Conservation (phyloP, 2,113 vertebrate species). For the Electrona antarctica region DNA sequence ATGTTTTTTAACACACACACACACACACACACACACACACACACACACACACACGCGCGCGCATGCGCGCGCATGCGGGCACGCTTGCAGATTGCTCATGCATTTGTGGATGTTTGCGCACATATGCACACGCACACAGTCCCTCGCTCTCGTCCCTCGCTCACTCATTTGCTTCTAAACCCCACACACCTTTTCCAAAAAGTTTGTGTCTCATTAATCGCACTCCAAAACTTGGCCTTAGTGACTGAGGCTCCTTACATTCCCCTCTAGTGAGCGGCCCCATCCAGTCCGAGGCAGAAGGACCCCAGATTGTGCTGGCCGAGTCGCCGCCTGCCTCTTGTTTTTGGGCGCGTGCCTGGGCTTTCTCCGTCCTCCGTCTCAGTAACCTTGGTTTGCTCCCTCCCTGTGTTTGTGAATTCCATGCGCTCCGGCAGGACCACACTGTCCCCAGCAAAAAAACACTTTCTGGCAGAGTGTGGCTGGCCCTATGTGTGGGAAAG, state of each 20-base stretch:
- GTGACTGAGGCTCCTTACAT: constrained; percentile 47
- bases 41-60: constrained; percentile 15
- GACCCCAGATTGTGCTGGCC: constrained; percentile 74
- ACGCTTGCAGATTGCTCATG: too few relatives aligned
- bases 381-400: constrained; percentile 73
- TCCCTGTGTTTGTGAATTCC: constrained; percentile 69
- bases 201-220: constrained; percentile 55
- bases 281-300: constrained; percentile 61
- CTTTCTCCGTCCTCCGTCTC: constrained; percentile 45
- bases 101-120: background rate
- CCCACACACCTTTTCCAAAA: constrained; percentile 45
- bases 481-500: constrained; percentile 62
- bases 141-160: constrained; percentile 3
- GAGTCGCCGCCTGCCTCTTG: constrained; percentile 51
- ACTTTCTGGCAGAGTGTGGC: constrained; percentile 61
- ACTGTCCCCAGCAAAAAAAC: constrained; percentile 65
- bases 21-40: constrained; percentile 26
- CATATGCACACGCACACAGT: constrained; percentile 13
- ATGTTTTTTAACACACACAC: constrained; percentile 50
- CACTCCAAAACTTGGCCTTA: constrained; percentile 65
- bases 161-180: constrained; percentile 26
- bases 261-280: constrained; percentile 61
- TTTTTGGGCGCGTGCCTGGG: constrained; percentile 64
- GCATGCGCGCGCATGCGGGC: too few relatives aligned
- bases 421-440: constrained; percentile 63